Evolutionary conservation across 2,797 vertebrate species (phyloP), one percentile per base, ranked within the genome.

Genomic region (Syngnathus rostellatus): DNA sequence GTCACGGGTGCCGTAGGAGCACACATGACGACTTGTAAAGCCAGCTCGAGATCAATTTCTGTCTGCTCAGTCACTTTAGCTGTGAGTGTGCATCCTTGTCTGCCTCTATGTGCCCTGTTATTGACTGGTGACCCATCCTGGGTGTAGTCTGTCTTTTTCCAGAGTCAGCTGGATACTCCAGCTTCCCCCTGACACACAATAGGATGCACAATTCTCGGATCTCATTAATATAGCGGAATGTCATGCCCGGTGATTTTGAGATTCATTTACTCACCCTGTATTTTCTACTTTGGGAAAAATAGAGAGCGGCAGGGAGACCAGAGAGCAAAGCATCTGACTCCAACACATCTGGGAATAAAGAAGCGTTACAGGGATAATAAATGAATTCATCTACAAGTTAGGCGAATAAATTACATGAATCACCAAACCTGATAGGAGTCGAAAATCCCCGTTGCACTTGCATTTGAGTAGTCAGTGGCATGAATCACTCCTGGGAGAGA

Each of bases 401-500:
- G 72, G 23, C 66, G 16, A 65, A 16, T 62, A 63, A 43, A 57
- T 55, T 3, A 58, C 9, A 12, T 12, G 9, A 37, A 5, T 16
- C 9, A 64, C 4, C 74, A 65, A 83, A 99, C 97, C 92, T 88
- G 91, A 68, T 93, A 97, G 3, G 95, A 88, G 70, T 99, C 96
- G 76, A 98, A 98, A 43, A 98, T 62, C 7, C 91, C 97, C 1
- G 97, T 99, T 48, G 94, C 8, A 72, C 96, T 98, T 70, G 97
- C 96, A 81, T 95, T 98, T 6, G 97, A 99, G 81, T 91, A 97
- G 83, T 99, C 97, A 21, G 96, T 98, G 57, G 93, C 94, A 82
- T 93, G 93, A 62, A 93, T 82, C 17, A 75, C 77, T 73, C 97
- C 97, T 99, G 72, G 25, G 82, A 82, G 55, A 75, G 19, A 75